Percentiles rank a stretch among this genome's conserved stretches.
These are phyloP conservation scores for Dromas ardeola DNA, from an alignment of 2,113 vertebrate genomes.

Conservation along the genomic window DNA sequence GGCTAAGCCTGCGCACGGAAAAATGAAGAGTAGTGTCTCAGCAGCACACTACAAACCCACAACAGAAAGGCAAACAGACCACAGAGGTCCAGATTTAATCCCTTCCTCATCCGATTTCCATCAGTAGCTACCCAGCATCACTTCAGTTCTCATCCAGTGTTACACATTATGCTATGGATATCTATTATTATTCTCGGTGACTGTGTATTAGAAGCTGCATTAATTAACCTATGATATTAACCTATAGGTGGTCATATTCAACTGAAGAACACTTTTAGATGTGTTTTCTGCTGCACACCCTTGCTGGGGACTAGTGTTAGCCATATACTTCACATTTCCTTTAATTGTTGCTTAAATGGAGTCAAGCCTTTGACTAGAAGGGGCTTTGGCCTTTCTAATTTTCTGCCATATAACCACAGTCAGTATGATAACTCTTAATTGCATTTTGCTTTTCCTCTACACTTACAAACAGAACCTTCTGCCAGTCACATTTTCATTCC, in stretches of 20 bases:
- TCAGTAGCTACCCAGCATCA: neutral
- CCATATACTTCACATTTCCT: neutral
- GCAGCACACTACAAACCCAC: neutral
- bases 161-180: neutral
- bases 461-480: neutral
- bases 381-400: no score
- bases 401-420: no score
- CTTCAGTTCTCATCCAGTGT: neutral
- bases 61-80: neutral
- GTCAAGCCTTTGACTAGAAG: no score
- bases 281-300: neutral
- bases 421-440: neutral
- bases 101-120: neutral
- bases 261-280: neutral
- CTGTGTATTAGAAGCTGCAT: neutral
- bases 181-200: neutral
- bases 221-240: neutral
- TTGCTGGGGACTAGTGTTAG: neutral
- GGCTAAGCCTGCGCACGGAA: neutral
- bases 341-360: neutral
- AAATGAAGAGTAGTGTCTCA: neutral
- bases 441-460: neutral
- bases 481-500: neutral
- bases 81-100: neutral
- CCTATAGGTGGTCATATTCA: neutral